Evolutionary conservation across 23 tunicate genomes (phyloP).

Genomic region (Clavelina lepadiformis): DNA sequence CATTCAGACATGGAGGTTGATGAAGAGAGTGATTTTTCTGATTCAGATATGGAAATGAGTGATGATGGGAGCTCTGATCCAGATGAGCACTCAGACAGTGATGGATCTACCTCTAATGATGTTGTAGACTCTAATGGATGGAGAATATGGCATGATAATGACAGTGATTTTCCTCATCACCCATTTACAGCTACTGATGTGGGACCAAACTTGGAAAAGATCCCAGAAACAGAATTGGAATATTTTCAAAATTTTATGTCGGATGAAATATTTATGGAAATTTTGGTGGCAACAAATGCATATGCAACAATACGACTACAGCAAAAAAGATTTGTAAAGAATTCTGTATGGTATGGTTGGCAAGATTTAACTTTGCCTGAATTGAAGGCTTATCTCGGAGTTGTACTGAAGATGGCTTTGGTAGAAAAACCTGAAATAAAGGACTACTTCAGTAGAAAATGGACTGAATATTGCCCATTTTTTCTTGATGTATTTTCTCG

Average conservation of each 20-base stretch:
- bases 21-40: too few species aligned
- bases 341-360: slow-evolving; percentile 28
- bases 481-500: slow-evolving; percentile 18
- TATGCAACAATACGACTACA: slow-evolving; percentile 9
- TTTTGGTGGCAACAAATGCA: slow-evolving; percentile 29
- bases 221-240: slow-evolving; percentile 16
- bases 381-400: slow-evolving; percentile 32
- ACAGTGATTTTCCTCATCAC: slow-evolving; percentile 4
- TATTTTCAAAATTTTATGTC: slow-evolving; percentile 10
- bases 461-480: slow-evolving; percentile 16
- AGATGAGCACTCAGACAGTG: too few species aligned
- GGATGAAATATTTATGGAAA: slow-evolving; percentile 19
- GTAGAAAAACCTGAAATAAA: slow-evolving; percentile 12
- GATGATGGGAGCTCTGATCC: too few species aligned
- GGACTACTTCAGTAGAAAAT: slow-evolving; percentile 11
- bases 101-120: too few species aligned
- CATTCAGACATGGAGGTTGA: too few species aligned
- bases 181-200: slow-evolving; percentile 8
- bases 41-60: too few species aligned
- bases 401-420: slow-evolving; percentile 15
- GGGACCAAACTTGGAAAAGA: background rate
- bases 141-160: slow-evolving; percentile 13
- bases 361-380: slow-evolving; percentile 12
- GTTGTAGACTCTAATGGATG: too few species aligned
- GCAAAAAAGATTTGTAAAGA: background rate